phyloP scores from a whole-genome alignment of 2,888 invertebrate species.

The Cotesia congregata region DNA sequence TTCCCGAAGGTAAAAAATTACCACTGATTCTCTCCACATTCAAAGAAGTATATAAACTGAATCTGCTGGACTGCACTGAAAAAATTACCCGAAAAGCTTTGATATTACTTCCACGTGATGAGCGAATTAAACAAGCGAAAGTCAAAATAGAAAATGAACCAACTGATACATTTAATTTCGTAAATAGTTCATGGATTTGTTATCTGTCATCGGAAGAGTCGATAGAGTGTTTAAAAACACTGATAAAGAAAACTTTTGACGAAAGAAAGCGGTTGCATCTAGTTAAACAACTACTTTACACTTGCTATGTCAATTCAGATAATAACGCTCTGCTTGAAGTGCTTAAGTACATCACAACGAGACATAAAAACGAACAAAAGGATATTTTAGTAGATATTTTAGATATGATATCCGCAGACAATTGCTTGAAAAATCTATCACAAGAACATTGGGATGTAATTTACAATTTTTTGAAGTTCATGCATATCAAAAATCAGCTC shows the following conservation, averaged over 20 bases:
- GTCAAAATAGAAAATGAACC: conserved; percentile 50
- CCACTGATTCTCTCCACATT: conserved; percentile 52
- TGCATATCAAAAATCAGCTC: conserved; percentile 44
- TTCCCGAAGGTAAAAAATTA: conserved; percentile 50
- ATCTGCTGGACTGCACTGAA: conserved; percentile 35
- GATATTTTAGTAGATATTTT: conserved; percentile 47
- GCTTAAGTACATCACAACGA: conserved; percentile 54
- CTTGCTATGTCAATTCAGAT: conserved; percentile 63
- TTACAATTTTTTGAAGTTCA: conserved; percentile 52
- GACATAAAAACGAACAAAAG: conserved; percentile 62
- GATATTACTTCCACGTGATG: conserved; percentile 51
- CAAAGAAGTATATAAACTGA: conserved; percentile 48
- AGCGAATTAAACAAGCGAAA: conserved; percentile 54
- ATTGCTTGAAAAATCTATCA: conserved; percentile 52
- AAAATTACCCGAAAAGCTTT: conserved; percentile 49
- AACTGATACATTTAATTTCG: conserved; percentile 30
- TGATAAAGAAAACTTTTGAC: conserved; percentile 50
- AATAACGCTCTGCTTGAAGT: conserved; percentile 53
- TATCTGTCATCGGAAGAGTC: conserved; percentile 55
- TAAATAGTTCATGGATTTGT: conserved; percentile 53
- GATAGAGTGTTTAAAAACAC: conserved; percentile 51
- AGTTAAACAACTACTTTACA: conserved; percentile 55
- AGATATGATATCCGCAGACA: conserved; percentile 39
- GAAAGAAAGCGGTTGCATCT: conserved; percentile 45
- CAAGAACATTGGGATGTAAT: conserved; percentile 58